Base-by-base conservation (phyloP, 2,113 vertebrate species). In the Uropsilus gracilis region DNA sequence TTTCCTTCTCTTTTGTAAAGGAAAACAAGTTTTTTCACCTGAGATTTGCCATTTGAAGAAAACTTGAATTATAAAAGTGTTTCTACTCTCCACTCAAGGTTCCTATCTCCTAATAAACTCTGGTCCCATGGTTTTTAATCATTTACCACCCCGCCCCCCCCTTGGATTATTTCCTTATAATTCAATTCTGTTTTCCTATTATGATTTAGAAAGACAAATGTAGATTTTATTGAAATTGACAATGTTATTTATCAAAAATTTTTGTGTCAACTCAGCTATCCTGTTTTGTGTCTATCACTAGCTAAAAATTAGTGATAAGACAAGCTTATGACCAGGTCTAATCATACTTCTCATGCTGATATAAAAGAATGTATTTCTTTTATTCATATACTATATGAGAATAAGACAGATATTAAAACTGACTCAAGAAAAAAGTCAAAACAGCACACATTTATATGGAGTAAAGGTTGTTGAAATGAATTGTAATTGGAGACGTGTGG, bases 341-440 rank as follows among this genome's bases (percentile, higher is more conserved):
- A 73, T 73, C 28, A 48, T 63, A 24, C 10, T n/a, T 71, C 1
- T 91, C 8, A 34, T 13, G n/a, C n/a, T 94, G 28, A 37, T 73
- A 30, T 69, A 42, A 86, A 83, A 73, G 30, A 37, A 77, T 53
- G 30, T n/a, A 77, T 44, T 55, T 26, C 5, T 86, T 93, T 71
- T 88, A 64, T 17, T 77, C 26, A 16, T 34, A 22, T 42, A 37
- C 48, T 48, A 50, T 55, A 24, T 89, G 53, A 86, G 76, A 78
- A 44, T 6, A 32, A 83, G 44, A 12, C 20, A 57, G 16, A 44
- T 46, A 9, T 73, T 61, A 61, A 37, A 71, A 64, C 24, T 1
- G 0, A 8, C 30, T 83, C 63, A 95, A 69, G 81, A 37, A 20
- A 86, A 86, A 86, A 86, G 14, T 59, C 34, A 91, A 78, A 86